Conservation (phyloP, 2,113 vertebrate species). For the Hippocampus comes region DNA sequence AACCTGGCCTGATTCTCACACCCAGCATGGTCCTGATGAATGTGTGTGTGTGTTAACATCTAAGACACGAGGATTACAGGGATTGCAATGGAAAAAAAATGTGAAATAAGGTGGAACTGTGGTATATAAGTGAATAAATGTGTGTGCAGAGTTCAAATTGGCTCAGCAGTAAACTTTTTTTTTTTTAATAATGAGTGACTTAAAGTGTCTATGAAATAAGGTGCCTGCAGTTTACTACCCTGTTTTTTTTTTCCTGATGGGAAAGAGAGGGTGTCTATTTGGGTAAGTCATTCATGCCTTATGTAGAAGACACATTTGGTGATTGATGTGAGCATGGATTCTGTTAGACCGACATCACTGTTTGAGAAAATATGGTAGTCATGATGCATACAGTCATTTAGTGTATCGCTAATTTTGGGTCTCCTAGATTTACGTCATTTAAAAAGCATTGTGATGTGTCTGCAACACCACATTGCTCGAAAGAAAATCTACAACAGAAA, state of each 20-base stretch:
- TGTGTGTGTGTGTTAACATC: slow-evolving; percentile 44
- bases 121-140: slow-evolving; percentile 10
- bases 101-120: slow-evolving; percentile 45
- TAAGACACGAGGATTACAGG: slow-evolving; percentile 65
- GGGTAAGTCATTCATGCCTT: background rate
- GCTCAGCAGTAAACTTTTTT: background rate
- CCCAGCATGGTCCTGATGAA: slow-evolving; percentile 45
- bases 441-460: slow-evolving; percentile 18
- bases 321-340: background rate
- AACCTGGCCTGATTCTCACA: slow-evolving; percentile 33
- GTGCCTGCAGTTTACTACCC: background rate
- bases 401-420: slow-evolving; percentile 1
- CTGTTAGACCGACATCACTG: background rate
- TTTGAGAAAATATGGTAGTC: background rate
- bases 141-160: background rate
- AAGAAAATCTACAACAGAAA: background rate
- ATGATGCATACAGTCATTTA: slow-evolving; percentile 4
- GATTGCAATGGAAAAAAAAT: slow-evolving; percentile 47
- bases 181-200: background rate
- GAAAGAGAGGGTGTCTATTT: background rate
- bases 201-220: too few species aligned
- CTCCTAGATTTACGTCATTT: slow-evolving; percentile 16
- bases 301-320: background rate
- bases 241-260: background rate
- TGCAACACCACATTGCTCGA: slow-evolving; percentile 19